Evolutionary conservation across 1,140 invertebrate species (phyloP).

Genomic region (Cydia splendana): DNA sequence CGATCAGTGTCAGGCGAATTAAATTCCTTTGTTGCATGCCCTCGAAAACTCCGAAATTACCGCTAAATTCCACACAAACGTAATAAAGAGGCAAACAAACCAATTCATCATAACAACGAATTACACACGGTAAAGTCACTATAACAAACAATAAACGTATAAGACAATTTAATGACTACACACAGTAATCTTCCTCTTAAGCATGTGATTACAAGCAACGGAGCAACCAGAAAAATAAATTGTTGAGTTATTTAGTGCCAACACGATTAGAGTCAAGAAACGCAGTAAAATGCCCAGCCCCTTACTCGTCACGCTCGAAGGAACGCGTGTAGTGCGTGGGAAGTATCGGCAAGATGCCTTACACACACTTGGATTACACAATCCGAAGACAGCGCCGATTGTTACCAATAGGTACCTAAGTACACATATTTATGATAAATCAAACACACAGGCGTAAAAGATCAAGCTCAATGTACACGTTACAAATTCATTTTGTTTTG

Average conservation of each 20-base stretch:
- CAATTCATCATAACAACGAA: constrained; percentile 28
- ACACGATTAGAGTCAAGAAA: constrained; percentile 54
- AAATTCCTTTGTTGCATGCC: constrained; percentile 24
- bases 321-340: constrained; percentile 66
- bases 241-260: constrained; percentile 44
- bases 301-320: constrained; percentile 67
- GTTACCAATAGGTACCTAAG: constrained; percentile 48
- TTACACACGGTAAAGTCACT: constrained; percentile 19
- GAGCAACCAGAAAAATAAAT: constrained; percentile 24
- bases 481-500: constrained; percentile 10
- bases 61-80: constrained; percentile 24
- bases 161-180: constrained; percentile 28
- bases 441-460: constrained; percentile 20
- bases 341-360: constrained; percentile 64
- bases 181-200: constrained; percentile 17
- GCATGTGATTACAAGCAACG: constrained; percentile 14
- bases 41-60: constrained; percentile 18
- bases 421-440: constrained; percentile 44
- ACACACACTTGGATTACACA: constrained; percentile 75
- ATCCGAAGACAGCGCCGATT: constrained; percentile 65
- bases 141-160: constrained; percentile 16
- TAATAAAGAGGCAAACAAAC: constrained; percentile 25
- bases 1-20: constrained; percentile 1
- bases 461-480: not conserved
- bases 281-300: constrained; percentile 71